A percentile compares a stretch with the other conserved stretches of the same genome.
Conservation (phyloP, 2,797 vertebrate species). For the Lemur catta region DNA sequence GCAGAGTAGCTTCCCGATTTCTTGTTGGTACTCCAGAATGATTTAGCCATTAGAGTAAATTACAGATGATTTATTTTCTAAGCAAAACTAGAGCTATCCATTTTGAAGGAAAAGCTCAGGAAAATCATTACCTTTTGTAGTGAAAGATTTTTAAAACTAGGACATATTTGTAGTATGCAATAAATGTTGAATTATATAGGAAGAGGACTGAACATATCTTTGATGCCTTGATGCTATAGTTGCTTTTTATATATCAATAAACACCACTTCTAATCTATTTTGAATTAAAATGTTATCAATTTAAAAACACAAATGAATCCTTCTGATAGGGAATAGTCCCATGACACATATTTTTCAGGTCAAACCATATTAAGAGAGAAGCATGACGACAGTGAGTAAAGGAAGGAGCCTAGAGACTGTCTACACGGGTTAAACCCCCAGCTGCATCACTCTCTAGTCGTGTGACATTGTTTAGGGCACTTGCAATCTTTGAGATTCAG, state of each 20-base stretch:
- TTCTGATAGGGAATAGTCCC: not conserved
- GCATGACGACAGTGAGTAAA: not conserved
- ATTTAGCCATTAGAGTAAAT: constrained; percentile 55
- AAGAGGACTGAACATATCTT: not conserved
- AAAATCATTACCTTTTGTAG: not conserved
- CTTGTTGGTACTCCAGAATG: constrained; percentile 37
- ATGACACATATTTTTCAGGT: not conserved
- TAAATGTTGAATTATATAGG: not conserved
- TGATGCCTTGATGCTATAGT: not conserved
- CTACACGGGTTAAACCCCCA: not conserved
- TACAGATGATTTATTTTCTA: constrained; percentile 57
- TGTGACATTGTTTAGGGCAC: not conserved
- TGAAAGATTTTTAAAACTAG: not conserved
- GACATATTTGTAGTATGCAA: not conserved
- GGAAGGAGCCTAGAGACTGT: not conserved
- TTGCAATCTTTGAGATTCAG: not conserved
- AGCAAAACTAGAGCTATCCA: constrained; percentile 1
- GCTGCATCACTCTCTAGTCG: not conserved
- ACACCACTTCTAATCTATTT: not conserved
- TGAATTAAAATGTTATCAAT: not conserved
- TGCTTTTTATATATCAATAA: not conserved
- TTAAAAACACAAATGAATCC: not conserved
- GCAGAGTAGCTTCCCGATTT: constrained; percentile 46
- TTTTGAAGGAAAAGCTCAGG: not conserved
- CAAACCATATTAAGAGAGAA: not conserved